A percentile compares a stretch with the other conserved stretches of the same genome.
These are phyloP conservation scores for Bryconaethiops microstoma DNA, from an alignment of 2,797 vertebrate species.

Conservation along the genomic window DNA sequence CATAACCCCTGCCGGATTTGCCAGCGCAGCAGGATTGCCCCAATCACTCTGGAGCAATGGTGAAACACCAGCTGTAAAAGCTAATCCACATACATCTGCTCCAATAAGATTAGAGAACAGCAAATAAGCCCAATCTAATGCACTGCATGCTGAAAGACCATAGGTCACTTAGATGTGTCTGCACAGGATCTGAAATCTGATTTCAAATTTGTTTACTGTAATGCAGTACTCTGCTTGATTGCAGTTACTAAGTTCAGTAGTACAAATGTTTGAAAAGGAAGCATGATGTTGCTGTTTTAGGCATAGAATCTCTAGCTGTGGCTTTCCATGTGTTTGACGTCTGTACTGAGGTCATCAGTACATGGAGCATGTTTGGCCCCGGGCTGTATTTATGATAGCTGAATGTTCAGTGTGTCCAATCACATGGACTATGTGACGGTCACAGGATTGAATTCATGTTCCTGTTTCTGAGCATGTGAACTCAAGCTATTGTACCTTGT, in stretches of 20 bases:
- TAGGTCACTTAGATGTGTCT: constrained; percentile 7
- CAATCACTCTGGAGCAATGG: constrained; percentile 49
- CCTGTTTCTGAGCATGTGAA: constrained; percentile 58
- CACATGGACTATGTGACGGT: constrained; percentile 57
- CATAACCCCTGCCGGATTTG: constrained; percentile 5
- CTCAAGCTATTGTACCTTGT: constrained; percentile 18
- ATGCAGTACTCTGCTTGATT: constrained; percentile 1
- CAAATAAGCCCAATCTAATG: constrained; percentile 50
- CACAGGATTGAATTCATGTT: constrained; percentile 58
- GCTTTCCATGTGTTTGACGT: constrained; percentile 26
- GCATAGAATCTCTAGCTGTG: constrained; percentile 30
- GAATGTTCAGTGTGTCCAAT: constrained; percentile 50
- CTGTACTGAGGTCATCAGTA: constrained; percentile 38
- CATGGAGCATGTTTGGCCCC: constrained; percentile 25
- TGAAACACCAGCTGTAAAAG: constrained; percentile 50
- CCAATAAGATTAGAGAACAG: constrained; percentile 49
- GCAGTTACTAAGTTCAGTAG: background rate
- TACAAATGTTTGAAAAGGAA: background rate
- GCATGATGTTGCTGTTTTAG: constrained; percentile 45
- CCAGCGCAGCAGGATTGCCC: constrained; percentile 52
- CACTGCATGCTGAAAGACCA: constrained; percentile 65
- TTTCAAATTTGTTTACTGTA: constrained; percentile 4
- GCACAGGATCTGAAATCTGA: constrained; percentile 1
- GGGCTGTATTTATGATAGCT: constrained; percentile 38
- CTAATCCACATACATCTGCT: constrained; percentile 61